A percentile compares a stretch with the other conserved stretches of the same genome.
These are phyloP conservation scores for Rhinogobius similis DNA, from an alignment of 2,113 vertebrate genomes.

Conservation along the genomic window DNA sequence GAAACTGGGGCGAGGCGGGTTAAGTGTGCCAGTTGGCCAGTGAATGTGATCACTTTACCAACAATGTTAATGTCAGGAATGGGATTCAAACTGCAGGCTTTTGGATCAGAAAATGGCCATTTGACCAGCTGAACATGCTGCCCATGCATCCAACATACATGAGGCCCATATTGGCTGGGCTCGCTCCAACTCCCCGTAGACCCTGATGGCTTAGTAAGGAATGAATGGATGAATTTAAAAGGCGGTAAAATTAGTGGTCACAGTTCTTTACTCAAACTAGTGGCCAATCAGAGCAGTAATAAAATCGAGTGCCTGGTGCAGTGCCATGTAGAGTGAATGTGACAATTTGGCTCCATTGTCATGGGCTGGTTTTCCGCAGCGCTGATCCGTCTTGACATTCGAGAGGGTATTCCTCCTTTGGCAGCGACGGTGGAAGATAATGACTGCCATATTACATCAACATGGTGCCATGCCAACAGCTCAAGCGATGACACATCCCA, in stretches of 20 bases:
- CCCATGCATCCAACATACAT: too few species aligned
- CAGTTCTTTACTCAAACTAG: background rate
- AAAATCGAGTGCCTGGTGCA: constrained; percentile 35
- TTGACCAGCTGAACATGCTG: too few species aligned
- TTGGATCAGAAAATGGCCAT: too few species aligned
- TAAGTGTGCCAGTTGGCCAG: too few species aligned
- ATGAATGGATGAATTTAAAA: background rate
- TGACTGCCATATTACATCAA: constrained; percentile 78
- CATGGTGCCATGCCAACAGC: constrained; percentile 63
- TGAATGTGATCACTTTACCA: too few species aligned
- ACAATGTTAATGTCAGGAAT: too few species aligned
- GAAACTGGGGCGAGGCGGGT: too few species aligned
- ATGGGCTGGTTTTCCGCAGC: constrained; percentile 52
- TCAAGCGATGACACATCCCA: constrained; percentile 64
- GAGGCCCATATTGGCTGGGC: too few species aligned
- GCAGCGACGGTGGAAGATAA: constrained; percentile 64
- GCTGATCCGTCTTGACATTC: constrained; percentile 65
- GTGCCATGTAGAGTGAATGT: constrained; percentile 52
- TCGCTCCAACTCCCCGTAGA: background rate
- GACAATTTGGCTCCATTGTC: constrained; percentile 61
- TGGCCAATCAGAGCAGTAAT: constrained; percentile 48
- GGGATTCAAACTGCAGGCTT: too few species aligned
- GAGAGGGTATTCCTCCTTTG: constrained; percentile 71
- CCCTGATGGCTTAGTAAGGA: background rate
- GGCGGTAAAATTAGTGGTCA: background rate